Conservation (phyloP, 2,888 invertebrate species). For the Xanthia icteritia region DNA sequence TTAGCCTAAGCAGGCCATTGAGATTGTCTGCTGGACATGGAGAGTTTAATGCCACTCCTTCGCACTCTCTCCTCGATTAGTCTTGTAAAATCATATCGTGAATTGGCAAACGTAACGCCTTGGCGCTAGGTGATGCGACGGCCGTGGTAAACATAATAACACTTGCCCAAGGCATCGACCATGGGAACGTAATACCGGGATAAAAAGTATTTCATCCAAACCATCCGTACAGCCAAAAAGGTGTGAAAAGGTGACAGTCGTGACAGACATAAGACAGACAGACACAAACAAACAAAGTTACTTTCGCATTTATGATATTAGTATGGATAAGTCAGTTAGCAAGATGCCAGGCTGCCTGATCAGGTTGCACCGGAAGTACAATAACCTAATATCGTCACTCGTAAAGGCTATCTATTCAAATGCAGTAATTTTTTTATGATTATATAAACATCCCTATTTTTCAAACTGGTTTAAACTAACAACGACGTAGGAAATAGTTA, state of each 20-base stretch:
- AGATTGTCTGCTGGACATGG: background rate
- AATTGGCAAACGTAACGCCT: no score
- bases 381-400: conserved; percentile 1
- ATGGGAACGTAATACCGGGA: no score
- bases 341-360: background rate
- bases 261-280: background rate
- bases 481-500: background rate
- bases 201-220: no score
- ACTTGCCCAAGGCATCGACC: no score
- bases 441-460: background rate
- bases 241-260: no score
- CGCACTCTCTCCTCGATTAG: background rate
- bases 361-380: conserved; percentile 5
- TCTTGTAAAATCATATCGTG: background rate
- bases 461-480: background rate
- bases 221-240: no score
- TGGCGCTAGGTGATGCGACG: no score
- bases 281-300: background rate
- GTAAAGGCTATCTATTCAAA: background rate
- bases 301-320: background rate
- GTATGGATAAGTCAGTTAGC: background rate
- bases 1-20: background rate
- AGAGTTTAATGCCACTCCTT: background rate
- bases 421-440: conserved; percentile 6
- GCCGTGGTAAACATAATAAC: background rate